phyloP scores from a whole-genome alignment of 2,113 vertebrate species.

The Oryzias woworae region DNA sequence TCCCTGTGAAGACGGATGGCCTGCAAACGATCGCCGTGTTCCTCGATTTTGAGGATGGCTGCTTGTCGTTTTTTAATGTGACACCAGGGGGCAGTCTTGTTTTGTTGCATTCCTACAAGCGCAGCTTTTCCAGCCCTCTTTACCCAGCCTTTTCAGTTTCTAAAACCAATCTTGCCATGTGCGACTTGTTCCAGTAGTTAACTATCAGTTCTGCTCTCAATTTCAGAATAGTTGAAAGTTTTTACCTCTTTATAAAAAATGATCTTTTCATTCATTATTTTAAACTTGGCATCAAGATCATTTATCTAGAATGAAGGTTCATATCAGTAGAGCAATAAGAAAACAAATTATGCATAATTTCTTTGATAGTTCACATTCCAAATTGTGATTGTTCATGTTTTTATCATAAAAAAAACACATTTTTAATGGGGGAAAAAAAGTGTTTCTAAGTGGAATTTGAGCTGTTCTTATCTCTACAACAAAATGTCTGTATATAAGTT shows the following conservation, averaged over 20 bases:
- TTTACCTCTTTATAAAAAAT: slow-evolving; percentile 26
- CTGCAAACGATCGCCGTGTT: slow-evolving; percentile 71
- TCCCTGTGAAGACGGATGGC: slow-evolving; percentile 41
- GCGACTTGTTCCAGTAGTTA: slow-evolving; percentile 59
- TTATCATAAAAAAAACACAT: background rate
- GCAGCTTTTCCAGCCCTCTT: slow-evolving; percentile 66
- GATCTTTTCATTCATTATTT: background rate
- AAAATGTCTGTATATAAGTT: background rate
- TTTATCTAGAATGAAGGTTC: background rate
- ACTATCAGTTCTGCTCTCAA: slow-evolving; percentile 2
- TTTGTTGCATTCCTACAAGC: slow-evolving; percentile 72
- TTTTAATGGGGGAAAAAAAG: no score
- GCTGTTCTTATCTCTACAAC: no score
- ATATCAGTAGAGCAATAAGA: no score
- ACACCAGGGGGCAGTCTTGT: slow-evolving; percentile 67
- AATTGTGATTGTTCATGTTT: background rate
- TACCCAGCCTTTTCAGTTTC: slow-evolving; percentile 79
- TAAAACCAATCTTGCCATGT: slow-evolving; percentile 71
- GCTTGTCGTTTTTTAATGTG: slow-evolving; percentile 77
- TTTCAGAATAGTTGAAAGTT: background rate
- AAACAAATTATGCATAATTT: background rate
- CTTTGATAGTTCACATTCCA: background rate
- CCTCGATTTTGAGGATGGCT: slow-evolving; percentile 73
- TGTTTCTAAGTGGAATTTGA: background rate
- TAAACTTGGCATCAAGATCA: background rate